A percentile compares a stretch with the other conserved stretches of the same genome.
phyloP scores from a whole-genome alignment of 2,113 vertebrate species.

The Corynorhinus townsendii region DNA sequence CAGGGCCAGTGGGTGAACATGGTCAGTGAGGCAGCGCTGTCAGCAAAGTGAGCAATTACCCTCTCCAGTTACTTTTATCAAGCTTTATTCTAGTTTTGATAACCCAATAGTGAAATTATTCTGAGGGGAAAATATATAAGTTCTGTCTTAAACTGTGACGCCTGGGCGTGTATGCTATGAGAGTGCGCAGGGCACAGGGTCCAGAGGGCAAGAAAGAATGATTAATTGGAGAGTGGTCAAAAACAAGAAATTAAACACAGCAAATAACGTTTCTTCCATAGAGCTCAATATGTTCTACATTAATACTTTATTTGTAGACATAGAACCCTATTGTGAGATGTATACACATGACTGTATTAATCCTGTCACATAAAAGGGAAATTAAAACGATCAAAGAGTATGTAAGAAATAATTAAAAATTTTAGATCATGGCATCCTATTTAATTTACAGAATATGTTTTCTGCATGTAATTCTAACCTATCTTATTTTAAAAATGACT shows the following conservation, averaged over 20 bases:
- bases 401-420: not conserved
- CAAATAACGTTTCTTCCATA: not conserved
- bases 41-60: not conserved
- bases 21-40: conserved; percentile 3
- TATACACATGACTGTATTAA: not conserved
- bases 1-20: not conserved
- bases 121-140: not conserved
- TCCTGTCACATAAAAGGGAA: not conserved
- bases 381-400: not conserved
- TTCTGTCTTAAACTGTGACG: not conserved
- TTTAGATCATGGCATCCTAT: not conserved
- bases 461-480: not conserved
- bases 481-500: not conserved
- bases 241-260: not conserved
- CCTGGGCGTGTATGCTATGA: not conserved
- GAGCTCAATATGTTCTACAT: not conserved
- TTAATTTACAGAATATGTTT: not conserved
- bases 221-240: not conserved
- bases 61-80: conserved; percentile 8
- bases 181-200: not conserved
- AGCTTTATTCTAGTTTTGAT: conserved; percentile 2
- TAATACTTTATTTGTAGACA: not conserved
- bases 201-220: not conserved
- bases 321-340: not conserved
- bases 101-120: conserved; percentile 9